Evolutionary conservation across 2,113 vertebrate species (phyloP).

Genomic region (Capra hircus): DNA sequence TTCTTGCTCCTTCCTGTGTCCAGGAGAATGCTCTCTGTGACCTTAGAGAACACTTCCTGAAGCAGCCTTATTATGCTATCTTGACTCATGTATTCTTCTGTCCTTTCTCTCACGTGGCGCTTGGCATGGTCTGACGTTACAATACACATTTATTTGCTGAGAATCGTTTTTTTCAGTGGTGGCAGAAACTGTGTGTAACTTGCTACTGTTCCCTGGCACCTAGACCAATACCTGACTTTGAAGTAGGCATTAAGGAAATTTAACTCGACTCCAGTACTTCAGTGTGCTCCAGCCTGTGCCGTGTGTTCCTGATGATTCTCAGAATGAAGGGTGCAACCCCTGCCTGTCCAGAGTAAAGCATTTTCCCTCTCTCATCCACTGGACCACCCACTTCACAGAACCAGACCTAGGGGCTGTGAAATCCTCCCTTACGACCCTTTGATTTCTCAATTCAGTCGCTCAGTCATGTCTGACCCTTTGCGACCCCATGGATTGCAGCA

Average conservation of each 20-base stretch:
- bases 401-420: neutral
- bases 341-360: neutral
- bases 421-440: neutral
- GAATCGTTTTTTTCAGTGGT: neutral
- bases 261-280: neutral
- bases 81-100: neutral
- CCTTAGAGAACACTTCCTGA: neutral
- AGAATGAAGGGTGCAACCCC: neutral
- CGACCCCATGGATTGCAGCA: fast-evolving
- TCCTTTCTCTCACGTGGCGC: neutral
- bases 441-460: neutral
- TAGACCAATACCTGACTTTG: neutral
- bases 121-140: neutral
- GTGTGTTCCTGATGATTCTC: neutral
- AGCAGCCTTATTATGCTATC: neutral
- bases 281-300: neutral
- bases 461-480: neutral
- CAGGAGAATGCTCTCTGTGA: neutral
- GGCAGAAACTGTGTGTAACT: neutral
- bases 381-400: neutral
- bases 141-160: neutral
- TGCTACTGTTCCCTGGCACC: neutral
- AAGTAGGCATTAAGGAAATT: neutral
- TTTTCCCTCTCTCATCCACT: neutral
- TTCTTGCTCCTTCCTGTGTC: neutral